A percentile compares a stretch with the other conserved stretches of the same genome.
Conservation (phyloP, 2,113 vertebrate genomes). For the Urocynchramus pylzowi region DNA sequence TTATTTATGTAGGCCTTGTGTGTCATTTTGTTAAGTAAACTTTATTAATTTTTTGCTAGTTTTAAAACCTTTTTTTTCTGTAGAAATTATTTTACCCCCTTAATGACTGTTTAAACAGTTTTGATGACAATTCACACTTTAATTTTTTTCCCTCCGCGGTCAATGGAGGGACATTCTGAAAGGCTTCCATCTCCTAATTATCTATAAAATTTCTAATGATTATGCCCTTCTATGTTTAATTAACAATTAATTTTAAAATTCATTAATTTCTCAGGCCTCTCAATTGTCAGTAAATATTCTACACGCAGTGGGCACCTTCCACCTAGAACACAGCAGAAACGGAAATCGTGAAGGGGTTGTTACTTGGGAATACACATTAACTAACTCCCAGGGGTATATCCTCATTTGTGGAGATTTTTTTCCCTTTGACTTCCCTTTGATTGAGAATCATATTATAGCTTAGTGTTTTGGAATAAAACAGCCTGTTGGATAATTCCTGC, state of each 20-base stretch:
- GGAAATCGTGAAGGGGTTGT: not conserved
- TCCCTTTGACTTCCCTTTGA: not conserved
- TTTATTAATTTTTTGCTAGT: not conserved
- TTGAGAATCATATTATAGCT: rapidly evolving
- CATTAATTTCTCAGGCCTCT: not conserved
- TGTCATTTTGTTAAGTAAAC: not conserved
- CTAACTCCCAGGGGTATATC: not conserved
- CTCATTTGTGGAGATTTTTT: not conserved
- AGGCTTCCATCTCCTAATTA: not conserved
- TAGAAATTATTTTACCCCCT: not conserved
- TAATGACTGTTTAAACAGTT: not conserved
- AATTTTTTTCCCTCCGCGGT: not conserved
- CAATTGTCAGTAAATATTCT: not conserved
- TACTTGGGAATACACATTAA: not conserved
- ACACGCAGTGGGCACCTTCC: not conserved
- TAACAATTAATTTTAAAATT: not conserved
- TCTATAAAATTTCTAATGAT: not conserved
- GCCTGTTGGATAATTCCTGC: not conserved
- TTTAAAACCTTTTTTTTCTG: not conserved
- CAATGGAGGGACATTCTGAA: not conserved
- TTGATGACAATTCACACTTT: not conserved
- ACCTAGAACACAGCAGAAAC: not conserved
- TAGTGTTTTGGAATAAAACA: not conserved
- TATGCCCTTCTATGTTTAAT: not conserved
- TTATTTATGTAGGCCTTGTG: not conserved